Conservation (phyloP, 1,140 invertebrate species). For the Spodoptera frugiperda region DNA sequence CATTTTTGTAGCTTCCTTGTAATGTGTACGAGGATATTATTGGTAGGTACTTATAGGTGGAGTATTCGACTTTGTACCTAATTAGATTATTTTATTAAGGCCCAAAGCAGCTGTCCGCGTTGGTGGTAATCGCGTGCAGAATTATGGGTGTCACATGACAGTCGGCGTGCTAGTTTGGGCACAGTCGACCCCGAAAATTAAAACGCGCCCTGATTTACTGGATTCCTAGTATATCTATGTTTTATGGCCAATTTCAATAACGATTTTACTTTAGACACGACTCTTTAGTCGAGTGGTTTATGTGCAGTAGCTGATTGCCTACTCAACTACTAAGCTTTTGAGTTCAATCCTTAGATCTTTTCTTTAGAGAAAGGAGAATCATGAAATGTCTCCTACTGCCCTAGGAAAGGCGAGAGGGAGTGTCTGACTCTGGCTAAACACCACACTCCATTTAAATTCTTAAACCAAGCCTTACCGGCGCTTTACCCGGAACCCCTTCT, state of each 20-base stretch:
- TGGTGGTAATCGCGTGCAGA: conserved; percentile 26
- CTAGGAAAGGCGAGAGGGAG: too few relatives aligned
- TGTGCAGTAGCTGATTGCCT: too few relatives aligned
- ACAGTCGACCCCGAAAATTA: conserved; percentile 26
- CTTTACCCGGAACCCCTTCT: too few relatives aligned
- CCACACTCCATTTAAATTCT: too few relatives aligned
- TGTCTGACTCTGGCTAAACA: too few relatives aligned
- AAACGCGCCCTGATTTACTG: conserved; percentile 13
- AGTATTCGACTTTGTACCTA: conserved; percentile 12
- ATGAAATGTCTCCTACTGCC: too few relatives aligned
- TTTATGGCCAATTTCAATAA: background rate
- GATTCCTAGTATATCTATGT: background rate
- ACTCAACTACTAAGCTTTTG: too few relatives aligned
- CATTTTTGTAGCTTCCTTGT: conserved; percentile 17
- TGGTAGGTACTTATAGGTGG: background rate
- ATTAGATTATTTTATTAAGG: conserved; percentile 36
- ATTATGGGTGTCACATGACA: conserved; percentile 34
- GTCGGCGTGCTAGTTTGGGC: conserved; percentile 2
- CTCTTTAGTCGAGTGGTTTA: too few relatives aligned
- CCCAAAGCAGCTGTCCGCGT: conserved; percentile 8
- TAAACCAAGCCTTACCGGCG: too few relatives aligned
- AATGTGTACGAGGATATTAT: background rate
- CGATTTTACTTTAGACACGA: background rate
- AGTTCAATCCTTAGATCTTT: too few relatives aligned
- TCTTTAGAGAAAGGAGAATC: too few relatives aligned